Evolutionary conservation across 2,797 vertebrate genomes (phyloP).

Genomic region (Mormyrops boulengeri): DNA sequence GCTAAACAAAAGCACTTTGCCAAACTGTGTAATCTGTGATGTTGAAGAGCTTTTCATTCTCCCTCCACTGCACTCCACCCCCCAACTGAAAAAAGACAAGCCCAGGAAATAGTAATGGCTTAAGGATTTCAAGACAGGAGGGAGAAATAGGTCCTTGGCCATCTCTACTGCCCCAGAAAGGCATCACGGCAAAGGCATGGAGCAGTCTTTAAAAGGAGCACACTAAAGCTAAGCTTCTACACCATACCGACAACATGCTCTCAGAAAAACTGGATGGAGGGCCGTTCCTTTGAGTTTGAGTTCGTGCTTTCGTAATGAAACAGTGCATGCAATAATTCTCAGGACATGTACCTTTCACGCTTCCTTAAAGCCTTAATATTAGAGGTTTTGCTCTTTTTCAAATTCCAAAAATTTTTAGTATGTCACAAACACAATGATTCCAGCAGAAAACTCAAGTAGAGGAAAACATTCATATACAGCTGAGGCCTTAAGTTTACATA

Average conservation of each 20-base stretch:
- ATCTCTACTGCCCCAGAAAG: constrained; percentile 40
- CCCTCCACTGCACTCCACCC: neutral
- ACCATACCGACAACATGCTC: neutral
- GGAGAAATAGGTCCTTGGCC: constrained; percentile 17
- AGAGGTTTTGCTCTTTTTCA: neutral
- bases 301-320: neutral
- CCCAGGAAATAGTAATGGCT: constrained; percentile 26
- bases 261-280: neutral
- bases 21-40: constrained; percentile 50
- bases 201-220: neutral
- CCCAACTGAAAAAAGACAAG: constrained; percentile 24
- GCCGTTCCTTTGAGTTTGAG: neutral
- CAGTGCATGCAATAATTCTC: neutral
- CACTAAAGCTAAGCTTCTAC: neutral
- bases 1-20: constrained; percentile 53
- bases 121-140: constrained; percentile 36
- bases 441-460: neutral
- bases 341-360: neutral
- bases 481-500: neutral
- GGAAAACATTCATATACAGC: neutral
- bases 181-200: constrained; percentile 33
- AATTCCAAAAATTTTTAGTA: neutral
- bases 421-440: neutral
- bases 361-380: neutral
- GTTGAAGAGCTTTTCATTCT: constrained; percentile 41